phyloP scores from a whole-genome alignment of 1,140 invertebrate species.

The Gryon sp. region DNA sequence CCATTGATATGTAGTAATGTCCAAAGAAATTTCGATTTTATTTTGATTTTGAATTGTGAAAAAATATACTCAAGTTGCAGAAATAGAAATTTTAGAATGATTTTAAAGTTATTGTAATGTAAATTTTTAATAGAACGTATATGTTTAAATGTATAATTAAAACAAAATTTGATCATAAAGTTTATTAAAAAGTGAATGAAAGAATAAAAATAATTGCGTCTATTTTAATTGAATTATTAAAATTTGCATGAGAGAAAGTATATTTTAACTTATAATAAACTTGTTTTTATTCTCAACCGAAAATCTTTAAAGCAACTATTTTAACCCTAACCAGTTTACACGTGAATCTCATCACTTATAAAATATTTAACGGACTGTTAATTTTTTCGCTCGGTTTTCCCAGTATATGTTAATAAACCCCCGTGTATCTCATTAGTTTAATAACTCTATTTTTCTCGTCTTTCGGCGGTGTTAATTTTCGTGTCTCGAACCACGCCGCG shows the following conservation, averaged over 20 bases:
- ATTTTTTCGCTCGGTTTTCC: slow-evolving; percentile 21
- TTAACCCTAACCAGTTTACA: not conserved
- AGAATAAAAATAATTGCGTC: too few relatives aligned
- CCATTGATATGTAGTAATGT: slow-evolving; percentile 17
- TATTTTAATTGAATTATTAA: too few relatives aligned
- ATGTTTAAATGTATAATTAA: too few relatives aligned
- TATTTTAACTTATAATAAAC: too few relatives aligned
- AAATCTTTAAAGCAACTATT: not conserved
- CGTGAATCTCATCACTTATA: slow-evolving; percentile 8
- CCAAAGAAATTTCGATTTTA: slow-evolving; percentile 1
- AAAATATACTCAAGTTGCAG: too few relatives aligned
- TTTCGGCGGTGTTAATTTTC: slow-evolving; percentile 48
- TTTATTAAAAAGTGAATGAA: too few relatives aligned
- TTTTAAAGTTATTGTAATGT: too few relatives aligned
- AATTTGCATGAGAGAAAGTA: too few relatives aligned
- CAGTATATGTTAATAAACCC: slow-evolving; percentile 54
- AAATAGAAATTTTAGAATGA: too few relatives aligned
- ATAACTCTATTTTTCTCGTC: slow-evolving; percentile 54
- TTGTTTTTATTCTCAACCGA: too few relatives aligned
- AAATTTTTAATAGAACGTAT: too few relatives aligned
- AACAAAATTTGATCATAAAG: too few relatives aligned
- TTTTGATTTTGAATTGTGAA: slow-evolving; percentile 21
- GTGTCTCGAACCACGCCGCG: slow-evolving; percentile 47
- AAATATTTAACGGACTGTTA: slow-evolving; percentile 31
- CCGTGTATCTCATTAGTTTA: slow-evolving; percentile 56